These are phyloP conservation scores for Catocala sponsa DNA, from an alignment of 2,888 invertebrate genomes.

Conservation along the genomic window DNA sequence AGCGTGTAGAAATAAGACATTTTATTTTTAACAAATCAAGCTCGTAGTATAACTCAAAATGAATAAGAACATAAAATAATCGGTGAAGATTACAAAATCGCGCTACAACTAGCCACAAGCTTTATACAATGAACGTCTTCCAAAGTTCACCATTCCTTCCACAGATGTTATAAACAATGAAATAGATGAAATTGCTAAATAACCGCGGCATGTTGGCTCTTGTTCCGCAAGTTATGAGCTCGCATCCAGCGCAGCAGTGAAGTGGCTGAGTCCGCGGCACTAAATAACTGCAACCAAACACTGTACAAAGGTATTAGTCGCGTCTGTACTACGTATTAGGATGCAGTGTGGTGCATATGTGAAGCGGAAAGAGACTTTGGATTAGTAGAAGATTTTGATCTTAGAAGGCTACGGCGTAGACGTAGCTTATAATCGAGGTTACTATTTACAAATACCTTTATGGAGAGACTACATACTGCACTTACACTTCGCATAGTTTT, in stretches of 20 bases:
- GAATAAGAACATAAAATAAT: no score
- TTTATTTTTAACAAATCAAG: no score
- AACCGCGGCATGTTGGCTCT: slow-evolving; percentile 6
- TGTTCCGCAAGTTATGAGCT: slow-evolving; percentile 17
- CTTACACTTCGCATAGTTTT: no score
- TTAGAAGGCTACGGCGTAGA: no score
- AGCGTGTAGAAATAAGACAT: no score
- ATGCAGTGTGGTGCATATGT: not conserved
- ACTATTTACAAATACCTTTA: no score
- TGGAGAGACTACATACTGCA: no score
- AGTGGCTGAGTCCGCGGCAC: slow-evolving; percentile 21
- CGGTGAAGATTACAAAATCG: no score
- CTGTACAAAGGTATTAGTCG: slow-evolving; percentile 58
- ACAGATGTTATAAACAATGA: slow-evolving; percentile 1
- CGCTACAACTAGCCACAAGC: no score
- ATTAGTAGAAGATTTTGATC: no score
- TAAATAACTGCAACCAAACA: slow-evolving; percentile 54
- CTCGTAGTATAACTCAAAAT: no score
- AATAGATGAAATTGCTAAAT: slow-evolving; percentile 9
- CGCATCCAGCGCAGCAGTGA: not conserved
- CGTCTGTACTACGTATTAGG: slow-evolving; percentile 17
- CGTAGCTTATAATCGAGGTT: no score
- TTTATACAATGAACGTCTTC: not conserved
- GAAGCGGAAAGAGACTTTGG: not conserved
- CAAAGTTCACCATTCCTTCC: not conserved